Evolutionary conservation across 2,797 vertebrate genomes (phyloP).

Genomic region (Euphonia xanthogaster): DNA sequence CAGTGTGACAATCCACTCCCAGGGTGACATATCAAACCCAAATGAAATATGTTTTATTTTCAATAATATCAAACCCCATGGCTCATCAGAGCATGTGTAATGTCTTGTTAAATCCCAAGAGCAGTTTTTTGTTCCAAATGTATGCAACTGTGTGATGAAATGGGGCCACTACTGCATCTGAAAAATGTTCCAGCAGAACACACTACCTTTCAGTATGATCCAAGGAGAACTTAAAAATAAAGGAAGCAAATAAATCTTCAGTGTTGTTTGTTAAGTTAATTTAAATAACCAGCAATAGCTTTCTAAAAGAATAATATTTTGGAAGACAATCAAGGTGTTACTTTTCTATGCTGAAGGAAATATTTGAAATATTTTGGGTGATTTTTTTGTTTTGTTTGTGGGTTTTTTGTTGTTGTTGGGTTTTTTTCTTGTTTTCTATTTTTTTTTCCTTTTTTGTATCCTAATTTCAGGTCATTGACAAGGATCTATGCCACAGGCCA

Average conservation of each 20-base stretch:
- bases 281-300: background rate
- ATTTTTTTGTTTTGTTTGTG: background rate
- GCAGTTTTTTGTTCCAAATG: background rate
- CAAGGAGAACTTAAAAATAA: background rate
- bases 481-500: background rate
- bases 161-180: background rate
- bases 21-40: background rate
- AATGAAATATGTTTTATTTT: background rate
- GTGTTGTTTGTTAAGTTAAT: background rate
- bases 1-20: background rate
- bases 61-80: background rate
- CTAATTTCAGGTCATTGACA: background rate
- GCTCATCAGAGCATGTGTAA: background rate
- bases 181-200: background rate
- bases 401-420: background rate
- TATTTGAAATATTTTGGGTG: background rate
- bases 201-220: background rate
- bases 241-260: background rate
- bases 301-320: background rate
- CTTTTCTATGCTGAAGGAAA: background rate
- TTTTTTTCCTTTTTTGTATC: background rate
- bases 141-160: background rate
- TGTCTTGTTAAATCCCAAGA: background rate
- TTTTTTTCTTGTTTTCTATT: no score
- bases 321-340: background rate